phyloP scores from a whole-genome alignment of 2,113 vertebrate genomes.

The Aegotheles bennettii region DNA sequence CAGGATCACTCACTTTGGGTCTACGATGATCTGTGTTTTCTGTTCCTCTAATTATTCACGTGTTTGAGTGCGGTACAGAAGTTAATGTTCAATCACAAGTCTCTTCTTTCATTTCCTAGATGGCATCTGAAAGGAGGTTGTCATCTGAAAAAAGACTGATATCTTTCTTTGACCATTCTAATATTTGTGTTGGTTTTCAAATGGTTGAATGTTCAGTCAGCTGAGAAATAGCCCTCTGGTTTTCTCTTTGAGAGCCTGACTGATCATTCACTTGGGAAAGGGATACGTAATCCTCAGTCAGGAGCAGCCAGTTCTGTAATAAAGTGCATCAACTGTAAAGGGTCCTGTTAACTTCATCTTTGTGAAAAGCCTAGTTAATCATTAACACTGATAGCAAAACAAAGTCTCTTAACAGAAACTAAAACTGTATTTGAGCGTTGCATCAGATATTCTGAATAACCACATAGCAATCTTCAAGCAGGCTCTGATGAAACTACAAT shows the following conservation, averaged over 20 bases:
- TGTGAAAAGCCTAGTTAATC: not conserved
- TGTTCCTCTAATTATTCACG: not conserved
- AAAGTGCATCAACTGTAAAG: not conserved
- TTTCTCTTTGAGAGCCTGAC: conserved; percentile 12
- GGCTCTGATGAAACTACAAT: not conserved
- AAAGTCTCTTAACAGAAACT: not conserved
- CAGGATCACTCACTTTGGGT: not conserved
- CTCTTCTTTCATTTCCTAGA: conserved; percentile 20
- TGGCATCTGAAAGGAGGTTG: conserved; percentile 18
- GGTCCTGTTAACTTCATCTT: not conserved
- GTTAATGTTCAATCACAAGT: conserved; percentile 16
- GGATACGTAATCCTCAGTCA: not conserved
- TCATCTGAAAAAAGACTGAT: not conserved
- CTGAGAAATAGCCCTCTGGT: conserved; percentile 18
- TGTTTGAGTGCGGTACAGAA: conserved; percentile 9
- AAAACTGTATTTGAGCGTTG: not conserved
- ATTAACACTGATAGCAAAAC: not conserved
- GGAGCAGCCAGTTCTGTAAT: not conserved
- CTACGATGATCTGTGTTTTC: not conserved
- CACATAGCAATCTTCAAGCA: not conserved
- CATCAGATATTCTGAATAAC: not conserved
- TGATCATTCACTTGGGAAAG: conserved; percentile 26
- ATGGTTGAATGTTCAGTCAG: conserved; percentile 27
- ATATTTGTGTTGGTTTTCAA: conserved; percentile 20
- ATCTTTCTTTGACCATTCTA: not conserved